These are phyloP conservation scores for Hipparchia semele DNA, from an alignment of 2,888 invertebrate genomes.

Conservation along the genomic window DNA sequence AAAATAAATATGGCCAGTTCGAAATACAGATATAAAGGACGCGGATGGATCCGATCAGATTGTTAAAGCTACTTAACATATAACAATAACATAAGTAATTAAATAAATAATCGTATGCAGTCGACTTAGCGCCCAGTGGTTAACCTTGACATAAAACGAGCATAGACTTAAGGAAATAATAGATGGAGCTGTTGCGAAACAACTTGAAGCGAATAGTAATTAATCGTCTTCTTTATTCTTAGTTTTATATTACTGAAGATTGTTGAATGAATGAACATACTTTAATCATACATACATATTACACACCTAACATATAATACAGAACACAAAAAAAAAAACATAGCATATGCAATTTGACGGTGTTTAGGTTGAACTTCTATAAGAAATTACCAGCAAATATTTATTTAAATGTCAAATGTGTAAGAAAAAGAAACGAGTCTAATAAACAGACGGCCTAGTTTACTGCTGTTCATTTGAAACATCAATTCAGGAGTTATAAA, in stretches of 20 bases:
- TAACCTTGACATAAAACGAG: neutral
- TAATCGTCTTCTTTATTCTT: neutral
- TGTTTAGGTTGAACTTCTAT: too few relatives aligned
- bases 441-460: too few relatives aligned
- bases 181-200: neutral
- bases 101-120: constrained; percentile 2
- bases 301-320: too few relatives aligned
- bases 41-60: neutral
- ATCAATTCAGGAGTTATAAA: too few relatives aligned
- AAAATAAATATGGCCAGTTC: neutral
- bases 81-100: constrained; percentile 5
- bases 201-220: neutral
- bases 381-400: too few relatives aligned
- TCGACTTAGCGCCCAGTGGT: neutral
- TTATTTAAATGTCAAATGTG: too few relatives aligned
- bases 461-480: too few relatives aligned
- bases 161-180: neutral
- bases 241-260: neutral
- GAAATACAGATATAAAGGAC: neutral
- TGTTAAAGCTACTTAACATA: constrained; percentile 5
- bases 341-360: too few relatives aligned
- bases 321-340: too few relatives aligned
- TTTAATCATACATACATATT: too few relatives aligned
- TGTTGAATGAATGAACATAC: too few relatives aligned
- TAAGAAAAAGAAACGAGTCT: too few relatives aligned